Evolutionary conservation across 2,888 invertebrate species (phyloP).

Genomic region (Crematogaster levior): DNA sequence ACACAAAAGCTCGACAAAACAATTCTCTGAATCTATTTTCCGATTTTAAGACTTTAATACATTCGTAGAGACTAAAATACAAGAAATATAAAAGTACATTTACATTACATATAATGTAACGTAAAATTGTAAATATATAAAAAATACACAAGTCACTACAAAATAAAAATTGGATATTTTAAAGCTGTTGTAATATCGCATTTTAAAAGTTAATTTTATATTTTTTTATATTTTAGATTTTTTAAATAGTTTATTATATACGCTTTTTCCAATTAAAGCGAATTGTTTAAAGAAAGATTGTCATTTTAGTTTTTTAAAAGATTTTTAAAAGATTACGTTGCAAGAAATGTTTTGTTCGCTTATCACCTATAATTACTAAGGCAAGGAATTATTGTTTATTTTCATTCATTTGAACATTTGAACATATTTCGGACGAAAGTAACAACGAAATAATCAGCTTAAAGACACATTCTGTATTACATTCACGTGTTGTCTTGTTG

Average conservation of each 20-base stretch:
- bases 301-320: too few relatives aligned
- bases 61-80: neutral
- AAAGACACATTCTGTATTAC: neutral
- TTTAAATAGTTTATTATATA: too few relatives aligned
- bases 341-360: neutral
- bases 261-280: neutral
- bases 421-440: constrained; percentile 1
- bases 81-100: neutral
- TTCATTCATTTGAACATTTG: neutral
- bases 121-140: neutral
- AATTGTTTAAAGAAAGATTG: too few relatives aligned
- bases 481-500: neutral
- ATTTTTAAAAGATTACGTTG: neutral
- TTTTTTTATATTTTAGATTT: too few relatives aligned
- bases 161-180: neutral
- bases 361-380: neutral
- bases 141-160: neutral
- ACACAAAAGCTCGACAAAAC: constrained; percentile 1
- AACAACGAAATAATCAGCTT: neutral
- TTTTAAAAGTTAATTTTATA: neutral
- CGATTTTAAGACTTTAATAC: neutral
- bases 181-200: neutral
- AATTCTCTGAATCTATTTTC: neutral
- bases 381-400: neutral
- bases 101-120: neutral